Conservation (phyloP, 2,113 vertebrate species). For the Galeopterus variegatus region DNA sequence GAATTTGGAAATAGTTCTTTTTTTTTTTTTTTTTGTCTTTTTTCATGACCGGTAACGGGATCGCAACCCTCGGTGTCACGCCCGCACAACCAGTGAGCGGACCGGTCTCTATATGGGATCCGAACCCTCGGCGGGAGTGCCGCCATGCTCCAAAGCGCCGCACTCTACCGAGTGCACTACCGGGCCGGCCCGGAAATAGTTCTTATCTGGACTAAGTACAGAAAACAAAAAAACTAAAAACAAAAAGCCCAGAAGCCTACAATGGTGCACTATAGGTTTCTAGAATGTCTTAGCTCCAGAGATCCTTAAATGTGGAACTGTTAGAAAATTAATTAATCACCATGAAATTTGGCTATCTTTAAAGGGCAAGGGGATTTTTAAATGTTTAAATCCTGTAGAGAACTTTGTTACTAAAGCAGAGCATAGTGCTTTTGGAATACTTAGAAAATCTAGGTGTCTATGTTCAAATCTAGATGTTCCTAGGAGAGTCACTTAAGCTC, state of each 20-base stretch:
- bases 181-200: too few relatives aligned
- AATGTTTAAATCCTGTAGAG: not conserved
- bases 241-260: not conserved
- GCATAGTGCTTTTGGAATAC: not conserved
- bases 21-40: too few relatives aligned
- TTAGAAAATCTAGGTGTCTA: not conserved
- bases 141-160: too few relatives aligned
- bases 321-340: not conserved
- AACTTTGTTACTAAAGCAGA: not conserved
- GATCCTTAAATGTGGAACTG: slow-evolving; percentile 8
- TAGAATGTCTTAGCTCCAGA: not conserved
- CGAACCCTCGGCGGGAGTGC: too few relatives aligned
- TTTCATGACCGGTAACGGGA: too few relatives aligned
- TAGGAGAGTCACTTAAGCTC: not conserved
- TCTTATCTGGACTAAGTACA: not conserved
- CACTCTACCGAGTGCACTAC: too few relatives aligned
- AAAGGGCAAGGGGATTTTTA: not conserved
- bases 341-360: not conserved
- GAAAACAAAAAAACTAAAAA: not conserved
- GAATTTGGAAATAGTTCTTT: slow-evolving; percentile 49
- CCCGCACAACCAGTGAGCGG: too few relatives aligned
- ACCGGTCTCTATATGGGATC: too few relatives aligned
- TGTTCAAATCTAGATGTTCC: not conserved
- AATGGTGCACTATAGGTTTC: not conserved
- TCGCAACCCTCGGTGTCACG: too few relatives aligned